phyloP scores from a whole-genome alignment of 1,140 invertebrate species.

The Lineus longissimus region DNA sequence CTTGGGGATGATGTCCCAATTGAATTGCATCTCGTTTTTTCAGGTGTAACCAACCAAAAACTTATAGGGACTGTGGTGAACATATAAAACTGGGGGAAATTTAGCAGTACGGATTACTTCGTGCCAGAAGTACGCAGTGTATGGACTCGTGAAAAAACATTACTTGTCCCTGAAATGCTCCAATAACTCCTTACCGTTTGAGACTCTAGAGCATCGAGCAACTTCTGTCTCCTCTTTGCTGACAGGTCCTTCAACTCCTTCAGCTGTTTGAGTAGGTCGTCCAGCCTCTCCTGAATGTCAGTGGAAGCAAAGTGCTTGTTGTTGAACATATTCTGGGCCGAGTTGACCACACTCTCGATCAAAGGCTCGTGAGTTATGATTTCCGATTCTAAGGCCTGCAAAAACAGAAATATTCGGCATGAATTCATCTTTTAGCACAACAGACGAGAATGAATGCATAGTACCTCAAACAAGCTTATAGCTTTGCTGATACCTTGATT shows the following conservation, averaged over 20 bases:
- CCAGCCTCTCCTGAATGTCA: slow-evolving; percentile 79
- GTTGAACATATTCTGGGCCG: slow-evolving; percentile 84
- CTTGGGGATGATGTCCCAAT: too few relatives aligned
- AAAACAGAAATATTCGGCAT: not conserved
- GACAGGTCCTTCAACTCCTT: slow-evolving; percentile 64
- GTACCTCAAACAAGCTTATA: too few relatives aligned
- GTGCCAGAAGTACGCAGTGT: too few relatives aligned
- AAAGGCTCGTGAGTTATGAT: slow-evolving; percentile 95
- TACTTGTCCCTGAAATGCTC: too few relatives aligned
- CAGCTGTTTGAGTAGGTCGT: slow-evolving; percentile 81
- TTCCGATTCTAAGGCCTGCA: slow-evolving; percentile 60
- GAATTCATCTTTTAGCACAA: not conserved
- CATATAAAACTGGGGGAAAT: too few relatives aligned
- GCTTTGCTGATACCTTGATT: too few relatives aligned
- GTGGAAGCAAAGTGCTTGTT: slow-evolving; percentile 88
- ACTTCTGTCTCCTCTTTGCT: slow-evolving; percentile 82
- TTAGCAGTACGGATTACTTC: too few relatives aligned
- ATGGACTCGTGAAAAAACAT: too few relatives aligned
- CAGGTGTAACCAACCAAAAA: too few relatives aligned
- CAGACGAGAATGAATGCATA: not conserved
- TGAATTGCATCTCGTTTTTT: too few relatives aligned
- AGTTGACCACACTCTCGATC: slow-evolving; percentile 79
- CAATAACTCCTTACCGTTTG: slow-evolving; percentile 61
- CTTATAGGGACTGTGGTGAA: too few relatives aligned
- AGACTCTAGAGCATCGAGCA: slow-evolving; percentile 94